Conservation (phyloP, 1,140 invertebrate species). For the Zeugodacus cucurbitae region DNA sequence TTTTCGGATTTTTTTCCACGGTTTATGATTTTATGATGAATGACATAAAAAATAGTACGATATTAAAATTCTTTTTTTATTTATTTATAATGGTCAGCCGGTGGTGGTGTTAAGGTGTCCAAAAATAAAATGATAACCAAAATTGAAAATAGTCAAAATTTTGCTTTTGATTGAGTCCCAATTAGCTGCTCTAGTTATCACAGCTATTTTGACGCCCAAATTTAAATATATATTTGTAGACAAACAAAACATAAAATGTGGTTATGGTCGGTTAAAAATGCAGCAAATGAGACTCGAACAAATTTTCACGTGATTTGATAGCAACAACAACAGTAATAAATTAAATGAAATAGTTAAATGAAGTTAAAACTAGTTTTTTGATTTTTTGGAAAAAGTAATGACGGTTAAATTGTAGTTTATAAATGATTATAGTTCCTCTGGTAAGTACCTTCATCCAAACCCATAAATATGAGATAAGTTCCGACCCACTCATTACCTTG, state of each 20-base stretch:
- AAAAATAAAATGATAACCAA: not conserved
- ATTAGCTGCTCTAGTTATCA: not conserved
- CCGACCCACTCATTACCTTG: no score
- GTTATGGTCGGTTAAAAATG: not conserved
- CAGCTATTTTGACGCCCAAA: not conserved
- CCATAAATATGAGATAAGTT: no score
- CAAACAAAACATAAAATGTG: no score
- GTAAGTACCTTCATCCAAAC: no score
- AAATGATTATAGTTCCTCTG: no score
- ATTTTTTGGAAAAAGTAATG: no score
- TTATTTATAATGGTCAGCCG: not conserved
- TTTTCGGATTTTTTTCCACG: not conserved
- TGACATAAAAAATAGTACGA: not conserved
- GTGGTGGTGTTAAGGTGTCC: not conserved
- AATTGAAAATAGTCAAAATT: no score
- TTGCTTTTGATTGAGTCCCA: not conserved
- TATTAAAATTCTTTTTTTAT: not conserved
- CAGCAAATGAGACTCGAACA: not conserved
- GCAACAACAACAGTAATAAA: not conserved
- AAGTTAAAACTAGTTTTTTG: no score
- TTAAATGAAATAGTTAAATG: no score
- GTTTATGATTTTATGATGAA: not conserved
- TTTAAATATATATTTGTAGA: not conserved
- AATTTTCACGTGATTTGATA: not conserved
- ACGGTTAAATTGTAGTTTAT: no score